Conservation (phyloP, 2,113 vertebrate species). For the Nesogale talazaci region DNA sequence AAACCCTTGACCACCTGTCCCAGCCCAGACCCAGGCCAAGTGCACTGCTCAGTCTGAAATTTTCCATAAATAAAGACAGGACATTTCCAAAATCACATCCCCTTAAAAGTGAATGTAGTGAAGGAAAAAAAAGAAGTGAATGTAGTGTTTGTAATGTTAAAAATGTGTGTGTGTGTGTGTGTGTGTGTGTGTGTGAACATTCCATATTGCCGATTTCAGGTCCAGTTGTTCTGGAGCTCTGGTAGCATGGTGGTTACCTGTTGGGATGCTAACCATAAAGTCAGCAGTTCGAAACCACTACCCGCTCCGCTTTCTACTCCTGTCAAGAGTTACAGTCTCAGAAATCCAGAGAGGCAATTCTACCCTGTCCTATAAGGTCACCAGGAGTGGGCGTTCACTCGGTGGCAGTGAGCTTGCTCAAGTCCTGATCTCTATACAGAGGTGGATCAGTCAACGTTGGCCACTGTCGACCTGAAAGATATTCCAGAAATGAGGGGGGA, state of each 20-base stretch:
- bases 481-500: not conserved
- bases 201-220: not conserved
- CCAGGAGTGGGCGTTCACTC: no score
- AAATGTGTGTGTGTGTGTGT: not conserved
- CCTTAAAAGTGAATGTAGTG: not conserved
- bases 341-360: no score
- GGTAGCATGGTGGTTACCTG: not conserved
- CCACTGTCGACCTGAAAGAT: not conserved
- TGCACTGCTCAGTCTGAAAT: not conserved
- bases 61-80: not conserved
- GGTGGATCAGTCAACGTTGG: no score
- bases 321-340: no score
- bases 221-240: no score
- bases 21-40: not conserved
- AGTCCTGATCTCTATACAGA: not conserved
- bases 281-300: no score
- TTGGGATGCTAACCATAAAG: no score
- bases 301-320: no score
- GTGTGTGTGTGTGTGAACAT: not conserved
- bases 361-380: no score
- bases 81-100: not conserved
- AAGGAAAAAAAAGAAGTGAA: no score
- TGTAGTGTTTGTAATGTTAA: not conserved
- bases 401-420: no score
- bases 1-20: not conserved